Evolutionary conservation across 1,140 invertebrate genomes (phyloP), one percentile per base, ranked within the genome.

Genomic region (Stegodyphus mimosarum): DNA sequence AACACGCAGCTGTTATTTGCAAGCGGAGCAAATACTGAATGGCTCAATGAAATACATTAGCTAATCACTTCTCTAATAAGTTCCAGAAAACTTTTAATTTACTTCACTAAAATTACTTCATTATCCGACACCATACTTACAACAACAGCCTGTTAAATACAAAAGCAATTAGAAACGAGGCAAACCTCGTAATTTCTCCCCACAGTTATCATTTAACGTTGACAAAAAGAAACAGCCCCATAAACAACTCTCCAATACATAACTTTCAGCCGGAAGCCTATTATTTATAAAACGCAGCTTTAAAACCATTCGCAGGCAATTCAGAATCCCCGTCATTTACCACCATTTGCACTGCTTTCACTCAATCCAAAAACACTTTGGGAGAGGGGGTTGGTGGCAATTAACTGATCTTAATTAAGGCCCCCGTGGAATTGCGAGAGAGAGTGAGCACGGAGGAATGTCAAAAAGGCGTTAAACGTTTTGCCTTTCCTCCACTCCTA

Each of bases 361-460:
- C 10, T 11, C 80, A 75, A 83, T 75, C 80, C 60, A 83, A 83
- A 83, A 83, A 83, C 80, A 60, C 72, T 83, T 83, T 74, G 71
- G 53, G 72, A 60, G 75, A 73, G 75, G 67, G 80, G n/a, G 63
- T 33, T 33, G 33, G 33, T 33, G 70, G 33, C 79, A 33, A 83
- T 83, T 83, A 83, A 83, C 79, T 72, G 79, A 63, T 83, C 79
- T 83, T 83, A 83, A 83, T 83, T 83, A 18, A 83, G 11, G 51
- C 67, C 33, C 13, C 48, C 9, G n/a, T 48, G 74, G 55, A 33
- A 80, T 70, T n/a, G 77, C 33, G 48, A 64, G 15, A 33, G 18
- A 53, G 64, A 70, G 50, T 10, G 7, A 52, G 48, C 50, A 49
- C 50, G 18, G 3, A 53, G 76, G 52, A 79, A 79, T 67, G 66